Evolutionary conservation across 1,140 invertebrate species (phyloP).

Genomic region (Drosophila nikananu): DNA sequence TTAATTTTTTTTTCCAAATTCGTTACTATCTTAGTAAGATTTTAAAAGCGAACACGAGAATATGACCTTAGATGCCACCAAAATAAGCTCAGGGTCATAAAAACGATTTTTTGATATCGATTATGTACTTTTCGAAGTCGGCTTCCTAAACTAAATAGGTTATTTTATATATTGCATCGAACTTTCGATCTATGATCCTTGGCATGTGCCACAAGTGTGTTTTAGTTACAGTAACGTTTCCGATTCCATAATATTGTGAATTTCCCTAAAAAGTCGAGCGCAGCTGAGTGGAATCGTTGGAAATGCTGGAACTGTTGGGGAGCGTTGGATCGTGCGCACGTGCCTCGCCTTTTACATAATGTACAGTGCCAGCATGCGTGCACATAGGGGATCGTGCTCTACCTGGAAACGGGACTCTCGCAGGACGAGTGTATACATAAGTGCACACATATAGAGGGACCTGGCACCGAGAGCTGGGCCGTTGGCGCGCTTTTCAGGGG

Average conservation of each 20-base stretch:
- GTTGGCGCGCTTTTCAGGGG: conserved; percentile 47
- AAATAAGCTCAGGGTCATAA: too few species aligned
- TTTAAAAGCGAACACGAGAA: too few species aligned
- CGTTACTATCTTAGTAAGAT: too few species aligned
- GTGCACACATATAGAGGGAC: background rate
- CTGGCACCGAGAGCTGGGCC: conserved; percentile 11
- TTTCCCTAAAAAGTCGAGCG: conserved; percentile 49
- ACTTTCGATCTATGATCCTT: background rate
- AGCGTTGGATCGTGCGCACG: conserved; percentile 44
- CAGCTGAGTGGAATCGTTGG: conserved; percentile 2
- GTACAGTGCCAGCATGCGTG: background rate
- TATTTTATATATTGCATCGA: background rate
- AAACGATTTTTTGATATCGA: too few species aligned
- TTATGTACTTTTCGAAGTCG: too few species aligned
- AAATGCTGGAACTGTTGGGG: conserved; percentile 11
- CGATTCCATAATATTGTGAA: conserved; percentile 35
- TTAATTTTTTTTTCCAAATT: too few species aligned
- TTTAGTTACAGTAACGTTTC: conserved; percentile 17
- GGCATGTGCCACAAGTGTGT: conserved; percentile 70
- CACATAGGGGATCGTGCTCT: conserved; percentile 24
- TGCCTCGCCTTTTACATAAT: conserved; percentile 13
- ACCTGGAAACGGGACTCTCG: conserved; percentile 20
- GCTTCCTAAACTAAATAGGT: too few species aligned
- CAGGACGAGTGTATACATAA: conserved; percentile 1
- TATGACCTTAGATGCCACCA: too few species aligned